These are phyloP conservation scores for Bambusicola thoracicus DNA, from an alignment of 2,113 vertebrate species.

Conservation along the genomic window DNA sequence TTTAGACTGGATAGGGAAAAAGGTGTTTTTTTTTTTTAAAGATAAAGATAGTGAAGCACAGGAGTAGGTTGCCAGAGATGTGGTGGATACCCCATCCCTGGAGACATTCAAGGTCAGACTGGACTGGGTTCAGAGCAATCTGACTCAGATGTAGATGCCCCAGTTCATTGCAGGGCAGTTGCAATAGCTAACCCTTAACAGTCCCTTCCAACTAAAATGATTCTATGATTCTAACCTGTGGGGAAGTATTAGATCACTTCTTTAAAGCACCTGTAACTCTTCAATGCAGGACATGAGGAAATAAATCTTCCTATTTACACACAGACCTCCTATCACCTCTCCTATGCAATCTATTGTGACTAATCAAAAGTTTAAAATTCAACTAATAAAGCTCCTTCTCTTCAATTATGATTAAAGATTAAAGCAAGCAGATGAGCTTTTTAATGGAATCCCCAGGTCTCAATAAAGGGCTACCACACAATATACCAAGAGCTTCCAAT, in stretches of 20 bases:
- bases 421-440: not conserved
- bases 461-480: not conserved
- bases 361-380: not conserved
- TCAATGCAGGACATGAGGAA: not conserved
- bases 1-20: no score
- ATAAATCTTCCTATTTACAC: not conserved
- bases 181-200: no score
- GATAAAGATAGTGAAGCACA: no score
- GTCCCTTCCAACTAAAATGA: no score
- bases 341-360: not conserved
- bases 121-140: no score
- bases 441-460: not conserved
- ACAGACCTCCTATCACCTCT: not conserved
- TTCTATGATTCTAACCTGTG: not conserved
- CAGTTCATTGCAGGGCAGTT: no score
- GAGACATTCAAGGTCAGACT: no score
- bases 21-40: no score
- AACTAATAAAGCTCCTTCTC: not conserved
- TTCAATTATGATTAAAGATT: constrained; percentile 13
- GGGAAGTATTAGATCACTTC: not conserved
- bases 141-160: no score
- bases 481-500: not conserved
- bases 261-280: not conserved
- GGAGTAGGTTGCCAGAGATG: no score
- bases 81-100: no score